Conservation (phyloP, 2,888 invertebrate species). For the Bellardia pandia region DNA sequence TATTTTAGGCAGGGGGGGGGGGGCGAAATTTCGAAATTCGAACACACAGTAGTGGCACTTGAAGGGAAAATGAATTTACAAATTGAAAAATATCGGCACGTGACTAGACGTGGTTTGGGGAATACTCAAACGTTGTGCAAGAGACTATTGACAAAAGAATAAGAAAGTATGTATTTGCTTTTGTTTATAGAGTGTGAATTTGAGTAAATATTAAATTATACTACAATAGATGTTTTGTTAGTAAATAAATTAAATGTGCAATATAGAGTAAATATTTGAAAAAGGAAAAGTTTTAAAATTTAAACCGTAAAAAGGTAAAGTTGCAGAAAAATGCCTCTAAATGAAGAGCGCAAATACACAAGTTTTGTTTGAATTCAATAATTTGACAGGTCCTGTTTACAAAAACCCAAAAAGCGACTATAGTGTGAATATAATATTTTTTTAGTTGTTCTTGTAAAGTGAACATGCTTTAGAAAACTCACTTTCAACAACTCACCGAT, state of each 20-base stretch:
- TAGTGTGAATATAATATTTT: too few species aligned
- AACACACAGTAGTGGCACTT: slow-evolving; percentile 24
- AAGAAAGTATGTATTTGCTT: slow-evolving; percentile 24
- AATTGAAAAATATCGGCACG: slow-evolving; percentile 67
- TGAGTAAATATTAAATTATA: slow-evolving; percentile 36
- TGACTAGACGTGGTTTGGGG: slow-evolving; percentile 60
- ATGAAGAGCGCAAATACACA: too few species aligned
- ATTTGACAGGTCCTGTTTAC: too few species aligned
- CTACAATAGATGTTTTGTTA: background rate
- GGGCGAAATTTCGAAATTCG: background rate
- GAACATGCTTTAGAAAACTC: too few species aligned
- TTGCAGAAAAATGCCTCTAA: too few species aligned
- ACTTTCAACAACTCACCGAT: too few species aligned
- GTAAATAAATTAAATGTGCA: background rate
- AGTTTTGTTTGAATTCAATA: too few species aligned
- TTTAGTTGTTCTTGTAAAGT: too few species aligned
- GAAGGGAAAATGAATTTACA: slow-evolving; percentile 41
- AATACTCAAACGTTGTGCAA: slow-evolving; percentile 1
- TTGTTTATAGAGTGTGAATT: slow-evolving; percentile 33
- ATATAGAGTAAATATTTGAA: background rate
- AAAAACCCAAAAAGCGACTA: too few species aligned
- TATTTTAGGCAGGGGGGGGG: background rate
- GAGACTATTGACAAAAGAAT: background rate
- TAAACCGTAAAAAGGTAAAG: too few species aligned
- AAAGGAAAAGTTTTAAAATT: background rate